Conservation (phyloP, 1,140 invertebrate genomes). For the Eufriesea mexicana region DNA sequence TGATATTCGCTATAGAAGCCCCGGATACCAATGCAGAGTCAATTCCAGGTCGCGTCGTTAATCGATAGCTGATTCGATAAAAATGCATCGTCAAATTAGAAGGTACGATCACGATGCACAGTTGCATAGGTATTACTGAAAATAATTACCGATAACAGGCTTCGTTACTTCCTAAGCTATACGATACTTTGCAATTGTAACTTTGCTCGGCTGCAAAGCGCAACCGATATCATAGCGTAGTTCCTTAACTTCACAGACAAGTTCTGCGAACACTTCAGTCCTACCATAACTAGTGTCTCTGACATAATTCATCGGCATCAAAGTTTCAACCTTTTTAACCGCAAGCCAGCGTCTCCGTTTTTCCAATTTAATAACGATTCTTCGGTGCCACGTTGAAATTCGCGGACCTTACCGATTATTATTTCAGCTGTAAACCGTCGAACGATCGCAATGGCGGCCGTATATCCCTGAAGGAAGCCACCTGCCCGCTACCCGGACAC, state of each 20-base stretch:
- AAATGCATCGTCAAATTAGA: background rate
- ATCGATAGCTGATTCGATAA: too few species aligned
- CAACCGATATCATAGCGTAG: background rate
- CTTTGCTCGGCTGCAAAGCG: background rate
- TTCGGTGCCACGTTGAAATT: background rate
- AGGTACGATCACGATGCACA: background rate
- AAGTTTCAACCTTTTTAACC: background rate
- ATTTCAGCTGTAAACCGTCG: background rate
- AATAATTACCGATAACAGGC: background rate
- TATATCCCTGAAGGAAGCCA: slow-evolving; percentile 64
- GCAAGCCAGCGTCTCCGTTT: background rate
- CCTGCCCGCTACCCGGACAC: slow-evolving; percentile 53
- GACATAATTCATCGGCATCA: background rate
- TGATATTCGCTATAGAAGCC: too few species aligned
- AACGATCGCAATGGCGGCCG: background rate
- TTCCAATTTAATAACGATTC: background rate
- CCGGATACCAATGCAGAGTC: too few species aligned
- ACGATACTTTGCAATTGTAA: slow-evolving; percentile 11
- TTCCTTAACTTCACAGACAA: slow-evolving; percentile 3
- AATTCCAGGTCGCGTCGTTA: too few species aligned
- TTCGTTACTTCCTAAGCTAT: background rate
- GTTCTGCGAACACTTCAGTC: background rate
- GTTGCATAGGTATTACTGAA: background rate
- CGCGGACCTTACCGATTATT: background rate
- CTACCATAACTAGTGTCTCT: background rate